phyloP scores from a whole-genome alignment of 2,113 vertebrate genomes.

The Clupea harengus region DNA sequence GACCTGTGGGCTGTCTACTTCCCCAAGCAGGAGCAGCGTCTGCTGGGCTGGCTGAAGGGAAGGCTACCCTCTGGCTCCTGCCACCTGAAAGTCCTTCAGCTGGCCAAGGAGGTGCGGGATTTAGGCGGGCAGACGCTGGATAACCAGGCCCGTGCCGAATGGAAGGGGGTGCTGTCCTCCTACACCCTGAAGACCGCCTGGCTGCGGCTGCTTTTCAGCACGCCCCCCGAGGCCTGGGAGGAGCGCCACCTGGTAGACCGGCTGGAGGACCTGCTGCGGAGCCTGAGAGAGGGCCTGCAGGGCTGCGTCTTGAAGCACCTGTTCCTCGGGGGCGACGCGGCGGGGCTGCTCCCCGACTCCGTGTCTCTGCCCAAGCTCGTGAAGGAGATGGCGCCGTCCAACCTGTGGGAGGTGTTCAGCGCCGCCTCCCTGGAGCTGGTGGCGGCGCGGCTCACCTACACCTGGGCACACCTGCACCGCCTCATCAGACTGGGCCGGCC shows the following conservation, averaged over 20 bases:
- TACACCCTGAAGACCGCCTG: constrained; percentile 78
- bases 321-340: constrained; percentile 65
- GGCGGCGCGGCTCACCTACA: constrained; percentile 70
- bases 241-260: constrained; percentile 72
- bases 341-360: constrained; percentile 60
- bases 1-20: constrained; percentile 77
- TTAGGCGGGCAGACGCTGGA: constrained; percentile 71
- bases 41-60: constrained; percentile 77
- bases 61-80: constrained; percentile 74
- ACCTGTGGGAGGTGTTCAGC: constrained; percentile 73
- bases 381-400: constrained; percentile 69
- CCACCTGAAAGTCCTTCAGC: constrained; percentile 83
- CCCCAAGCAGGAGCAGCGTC: constrained; percentile 78
- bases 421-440: constrained; percentile 63
- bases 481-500: constrained; percentile 69
- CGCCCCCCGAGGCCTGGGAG: constrained; percentile 69
- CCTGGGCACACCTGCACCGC: constrained; percentile 76
- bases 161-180: constrained; percentile 77
- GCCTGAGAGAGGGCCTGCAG: constrained; percentile 72
- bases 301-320: constrained; percentile 73
- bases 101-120: constrained; percentile 81
- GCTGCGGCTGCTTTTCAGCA: constrained; percentile 72
- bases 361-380: constrained; percentile 74
- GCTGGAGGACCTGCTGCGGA: constrained; percentile 75
- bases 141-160: constrained; percentile 63